Conservation (phyloP, 1,140 invertebrate genomes). For the Heterodera carotae region DNA sequence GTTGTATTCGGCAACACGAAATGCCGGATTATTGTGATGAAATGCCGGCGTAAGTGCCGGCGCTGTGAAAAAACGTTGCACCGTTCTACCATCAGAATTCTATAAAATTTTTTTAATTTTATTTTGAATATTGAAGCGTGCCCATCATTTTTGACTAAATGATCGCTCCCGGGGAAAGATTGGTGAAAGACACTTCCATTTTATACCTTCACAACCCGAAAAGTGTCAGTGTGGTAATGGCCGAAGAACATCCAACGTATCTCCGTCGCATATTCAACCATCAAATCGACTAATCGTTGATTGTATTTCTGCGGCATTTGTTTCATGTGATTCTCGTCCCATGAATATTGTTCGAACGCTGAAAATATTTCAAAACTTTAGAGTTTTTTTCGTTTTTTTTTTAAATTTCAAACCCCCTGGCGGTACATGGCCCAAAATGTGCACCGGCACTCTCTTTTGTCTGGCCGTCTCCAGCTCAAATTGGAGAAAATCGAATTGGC, state of each 20-base stretch:
- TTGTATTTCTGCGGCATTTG: conserved; percentile 56
- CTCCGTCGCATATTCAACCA: conserved; percentile 44
- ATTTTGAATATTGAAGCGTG: too few relatives aligned
- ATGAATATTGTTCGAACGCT: background rate
- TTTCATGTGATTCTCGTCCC: background rate
- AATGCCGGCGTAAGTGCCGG: conserved; percentile 47
- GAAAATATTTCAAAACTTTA: conserved; percentile 19
- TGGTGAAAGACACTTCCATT: too few relatives aligned
- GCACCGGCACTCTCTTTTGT: conserved; percentile 35
- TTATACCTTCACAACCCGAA: conserved; percentile 51
- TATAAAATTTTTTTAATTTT: conserved; percentile 12
- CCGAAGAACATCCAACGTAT: conserved; percentile 62
- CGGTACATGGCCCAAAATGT: conserved; percentile 58
- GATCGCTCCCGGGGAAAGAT: too few relatives aligned
- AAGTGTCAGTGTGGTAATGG: conserved; percentile 62
- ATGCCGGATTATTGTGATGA: conserved; percentile 38
- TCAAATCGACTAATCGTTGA: conserved; percentile 51
- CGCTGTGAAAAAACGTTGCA: conserved; percentile 27
- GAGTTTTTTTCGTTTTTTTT: conserved; percentile 12
- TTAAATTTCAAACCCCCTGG: conserved; percentile 49
- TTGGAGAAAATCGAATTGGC: conserved; percentile 59
- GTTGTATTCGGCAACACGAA: conserved; percentile 45
- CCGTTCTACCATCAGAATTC: conserved; percentile 25
- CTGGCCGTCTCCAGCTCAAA: conserved; percentile 44
- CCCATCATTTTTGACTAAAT: too few relatives aligned